Evolutionary conservation across 1,140 invertebrate genomes (phyloP).

Genomic region (Camponotus pennsylvanicus): DNA sequence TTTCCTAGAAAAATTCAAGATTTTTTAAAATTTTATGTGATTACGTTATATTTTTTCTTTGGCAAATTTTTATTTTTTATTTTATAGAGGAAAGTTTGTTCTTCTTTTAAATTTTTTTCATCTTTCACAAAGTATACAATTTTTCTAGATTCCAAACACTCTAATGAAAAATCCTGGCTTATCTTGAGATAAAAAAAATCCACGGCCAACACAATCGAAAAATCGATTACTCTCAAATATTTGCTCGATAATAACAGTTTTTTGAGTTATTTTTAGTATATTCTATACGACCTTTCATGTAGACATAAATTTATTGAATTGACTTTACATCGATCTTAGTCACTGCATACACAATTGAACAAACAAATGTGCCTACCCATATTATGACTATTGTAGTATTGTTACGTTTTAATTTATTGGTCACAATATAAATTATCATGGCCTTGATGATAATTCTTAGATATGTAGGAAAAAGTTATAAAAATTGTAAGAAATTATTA

Average conservation of each 20-base stretch:
- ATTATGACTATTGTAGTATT: slow-evolving; percentile 33
- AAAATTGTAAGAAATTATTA: background rate
- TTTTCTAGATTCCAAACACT: background rate
- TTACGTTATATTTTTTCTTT: background rate
- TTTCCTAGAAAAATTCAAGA: background rate
- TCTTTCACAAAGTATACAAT: background rate
- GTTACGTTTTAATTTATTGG: slow-evolving; percentile 39
- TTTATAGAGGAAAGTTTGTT: background rate
- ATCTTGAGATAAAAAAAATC: background rate
- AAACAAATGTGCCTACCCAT: slow-evolving; percentile 56
- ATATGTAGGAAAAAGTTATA: background rate
- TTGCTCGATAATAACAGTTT: background rate
- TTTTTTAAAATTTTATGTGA: background rate
- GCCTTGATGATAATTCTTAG: slow-evolving; percentile 29
- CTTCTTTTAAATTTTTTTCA: background rate
- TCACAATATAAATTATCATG: background rate
- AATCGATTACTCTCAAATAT: slow-evolving; percentile 19
- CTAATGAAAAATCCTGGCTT: background rate
- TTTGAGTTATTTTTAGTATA: background rate
- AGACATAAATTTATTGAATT: slow-evolving; percentile 70
- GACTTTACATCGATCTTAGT: slow-evolving; percentile 67
- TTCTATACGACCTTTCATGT: background rate
- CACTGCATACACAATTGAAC: slow-evolving; percentile 60
- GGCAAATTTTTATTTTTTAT: background rate
- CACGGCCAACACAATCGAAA: background rate